phyloP scores from a whole-genome alignment of 1,140 invertebrate genomes.

The Amphibalanus amphitrite region DNA sequence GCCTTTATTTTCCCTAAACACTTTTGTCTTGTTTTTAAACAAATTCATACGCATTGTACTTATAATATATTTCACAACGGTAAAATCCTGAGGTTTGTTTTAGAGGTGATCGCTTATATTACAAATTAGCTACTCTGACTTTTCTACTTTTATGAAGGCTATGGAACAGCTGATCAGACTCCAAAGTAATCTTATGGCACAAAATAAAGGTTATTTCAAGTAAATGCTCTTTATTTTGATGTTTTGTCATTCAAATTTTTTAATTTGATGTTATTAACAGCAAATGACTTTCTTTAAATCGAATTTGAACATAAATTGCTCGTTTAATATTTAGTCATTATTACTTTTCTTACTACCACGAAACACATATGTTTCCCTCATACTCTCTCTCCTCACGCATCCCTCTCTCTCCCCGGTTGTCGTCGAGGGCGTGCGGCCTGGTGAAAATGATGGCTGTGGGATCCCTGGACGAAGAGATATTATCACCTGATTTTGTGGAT shows the following conservation, averaged over 20 bases:
- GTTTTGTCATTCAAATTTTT: no score
- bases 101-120: no score
- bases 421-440: neutral
- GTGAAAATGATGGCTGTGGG: constrained; percentile 4
- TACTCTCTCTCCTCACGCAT: neutral
- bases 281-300: no score
- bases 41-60: no score
- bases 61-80: no score
- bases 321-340: neutral
- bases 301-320: no score
- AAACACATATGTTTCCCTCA: constrained; percentile 3
- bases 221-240: no score
- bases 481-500: neutral
- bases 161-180: neutral
- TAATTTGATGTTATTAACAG: no score
- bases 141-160: no score
- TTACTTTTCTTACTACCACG: neutral
- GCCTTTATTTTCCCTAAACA: no score
- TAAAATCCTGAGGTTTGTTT: no score
- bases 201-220: neutral
- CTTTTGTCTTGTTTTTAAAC: no score
- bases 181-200: neutral
- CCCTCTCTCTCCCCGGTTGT: neutral
- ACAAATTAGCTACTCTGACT: neutral
- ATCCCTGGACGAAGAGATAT: constrained; percentile 2